Base-by-base conservation (phyloP, 2,797 vertebrate genomes). In the Euphonia xanthogaster region DNA sequence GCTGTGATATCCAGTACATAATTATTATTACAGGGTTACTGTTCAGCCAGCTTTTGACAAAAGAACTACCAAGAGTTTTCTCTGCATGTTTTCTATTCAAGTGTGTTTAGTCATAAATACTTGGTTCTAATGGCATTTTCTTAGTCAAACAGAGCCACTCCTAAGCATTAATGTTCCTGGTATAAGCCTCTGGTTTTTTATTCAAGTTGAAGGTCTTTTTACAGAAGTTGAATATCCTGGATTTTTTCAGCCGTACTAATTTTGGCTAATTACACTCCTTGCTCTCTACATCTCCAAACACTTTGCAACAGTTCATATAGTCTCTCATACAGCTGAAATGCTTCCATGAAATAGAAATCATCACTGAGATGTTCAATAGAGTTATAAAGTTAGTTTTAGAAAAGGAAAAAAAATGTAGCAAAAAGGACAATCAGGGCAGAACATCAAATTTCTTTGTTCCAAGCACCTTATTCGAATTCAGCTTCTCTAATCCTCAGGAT, bases 81-180 rank as follows among this genome's bases (percentile, higher is more conserved):
- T 68, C 81, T 72, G 71, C 61, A 10, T 88, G 96, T 71, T 93
- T 96, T 90, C 94, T 95, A 94, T 92, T 96, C 94, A 95, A 88
- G 91, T 54, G 76, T 76, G 65, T 93, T 96, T 88, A 90, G 81
- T 94, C 83, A 94, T 94, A 96, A 95, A 93, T 82, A 84, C 60
- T 76, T 93, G 39, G 82, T 88, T 95, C 79, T 89, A 84, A 74
- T 74, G 73, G 84, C 55, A 91, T 95, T 93, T 92, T 92, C 92
- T 95, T 94, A 93, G 66, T 57, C 85, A 97, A 95, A 91, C 63
- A 96, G 76, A 90, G 77, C 62, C 91, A 94, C 93, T 92, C 94
- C 96, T 92, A 77, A 88, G 77, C 65, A 77, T 58, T 82, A 85
- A 88, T 93, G 81, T 90, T 83, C 86, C 85, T 81, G n/a, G 12